phyloP scores from a whole-genome alignment of 2,113 vertebrate genomes.

The Tursiops truncatus region DNA sequence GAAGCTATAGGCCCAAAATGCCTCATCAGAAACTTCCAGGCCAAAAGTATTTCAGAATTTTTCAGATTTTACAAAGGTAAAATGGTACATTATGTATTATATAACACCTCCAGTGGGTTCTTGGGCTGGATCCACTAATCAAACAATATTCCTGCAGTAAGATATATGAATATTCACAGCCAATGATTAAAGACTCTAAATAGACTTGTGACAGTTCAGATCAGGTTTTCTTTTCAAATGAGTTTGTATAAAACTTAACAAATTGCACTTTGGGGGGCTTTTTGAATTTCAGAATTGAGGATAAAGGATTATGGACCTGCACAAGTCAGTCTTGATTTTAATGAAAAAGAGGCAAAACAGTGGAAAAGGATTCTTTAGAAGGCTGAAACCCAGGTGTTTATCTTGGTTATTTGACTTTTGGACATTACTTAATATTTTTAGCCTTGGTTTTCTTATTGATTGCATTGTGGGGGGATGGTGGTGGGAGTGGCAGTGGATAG shows the following conservation, averaged over 20 bases:
- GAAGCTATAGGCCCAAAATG: not conserved
- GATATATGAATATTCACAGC: not conserved
- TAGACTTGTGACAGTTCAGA: not conserved
- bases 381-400: not conserved
- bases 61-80: not conserved
- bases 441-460: not conserved
- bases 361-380: not conserved
- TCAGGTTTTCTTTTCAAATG: not conserved
- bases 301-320: not conserved
- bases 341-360: not conserved
- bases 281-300: constrained; percentile 17
- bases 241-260: not conserved
- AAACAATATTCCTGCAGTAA: not conserved
- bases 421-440: not conserved
- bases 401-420: not conserved
- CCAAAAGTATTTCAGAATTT: not conserved
- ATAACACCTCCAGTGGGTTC: not conserved
- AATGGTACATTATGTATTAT: not conserved
- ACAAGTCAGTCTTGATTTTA: not conserved
- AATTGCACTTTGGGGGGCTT: not conserved
- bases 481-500: not conserved
- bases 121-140: not conserved
- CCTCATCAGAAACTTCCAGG: not conserved
- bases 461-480: not conserved
- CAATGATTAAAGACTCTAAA: not conserved